phyloP scores from a whole-genome alignment of 2,113 vertebrate species.

The Sceloporus undulatus region DNA sequence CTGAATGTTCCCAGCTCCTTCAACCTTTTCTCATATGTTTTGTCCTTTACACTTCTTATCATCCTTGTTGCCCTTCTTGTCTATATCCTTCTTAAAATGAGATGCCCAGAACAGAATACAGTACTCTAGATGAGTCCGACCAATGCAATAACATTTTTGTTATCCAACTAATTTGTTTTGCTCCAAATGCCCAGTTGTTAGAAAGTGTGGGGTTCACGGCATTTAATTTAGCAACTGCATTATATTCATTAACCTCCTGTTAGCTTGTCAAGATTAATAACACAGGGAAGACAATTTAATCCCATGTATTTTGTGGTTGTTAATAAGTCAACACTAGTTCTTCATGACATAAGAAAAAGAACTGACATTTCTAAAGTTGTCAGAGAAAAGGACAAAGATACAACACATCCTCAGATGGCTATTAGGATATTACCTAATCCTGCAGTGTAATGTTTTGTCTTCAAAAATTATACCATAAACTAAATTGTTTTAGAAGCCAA shows the following conservation, averaged over 20 bases:
- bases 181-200: constrained; percentile 11
- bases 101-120: too few relatives aligned
- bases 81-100: too few relatives aligned
- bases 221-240: background rate
- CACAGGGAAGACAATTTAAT: background rate
- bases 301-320: accelerated
- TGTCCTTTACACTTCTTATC: too few relatives aligned
- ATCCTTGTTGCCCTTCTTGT: too few relatives aligned
- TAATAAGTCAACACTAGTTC: background rate
- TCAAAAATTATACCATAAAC: constrained; percentile 46
- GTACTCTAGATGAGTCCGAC: too few relatives aligned
- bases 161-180: constrained; percentile 56
- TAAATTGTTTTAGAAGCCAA: constrained; percentile 53
- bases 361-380: background rate
- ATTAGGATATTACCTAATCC: background rate
- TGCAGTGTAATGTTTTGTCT: constrained; percentile 36
- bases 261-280: background rate
- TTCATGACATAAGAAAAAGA: background rate
- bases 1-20: too few relatives aligned
- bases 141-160: background rate
- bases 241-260: constrained; percentile 2
- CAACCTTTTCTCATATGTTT: too few relatives aligned
- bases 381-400: background rate
- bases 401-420: background rate
- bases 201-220: constrained; percentile 13